These are phyloP conservation scores for Pteruthius melanotis DNA, from an alignment of 2,113 vertebrate species.

Conservation along the genomic window DNA sequence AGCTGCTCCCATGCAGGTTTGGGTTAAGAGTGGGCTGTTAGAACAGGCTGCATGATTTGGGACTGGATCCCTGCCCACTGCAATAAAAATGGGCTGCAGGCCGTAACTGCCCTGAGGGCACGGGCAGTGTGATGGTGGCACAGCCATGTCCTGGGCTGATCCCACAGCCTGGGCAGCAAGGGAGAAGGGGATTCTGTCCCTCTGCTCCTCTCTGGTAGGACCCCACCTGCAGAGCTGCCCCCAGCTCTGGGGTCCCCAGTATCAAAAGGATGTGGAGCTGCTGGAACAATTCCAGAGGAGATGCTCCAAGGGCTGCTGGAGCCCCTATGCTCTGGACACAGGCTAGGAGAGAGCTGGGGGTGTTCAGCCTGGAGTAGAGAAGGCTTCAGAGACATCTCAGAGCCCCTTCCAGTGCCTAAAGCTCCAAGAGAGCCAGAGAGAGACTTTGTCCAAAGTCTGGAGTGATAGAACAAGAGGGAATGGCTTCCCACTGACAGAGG, in stretches of 20 bases:
- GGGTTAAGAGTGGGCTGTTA: background rate
- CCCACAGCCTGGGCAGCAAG: background rate
- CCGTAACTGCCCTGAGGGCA: accelerated
- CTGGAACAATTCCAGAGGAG: background rate
- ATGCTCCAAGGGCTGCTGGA: background rate
- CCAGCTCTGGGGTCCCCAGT: background rate
- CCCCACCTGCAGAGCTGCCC: background rate
- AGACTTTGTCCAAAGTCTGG: background rate
- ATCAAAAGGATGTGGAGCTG: background rate
- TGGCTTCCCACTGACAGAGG: background rate
- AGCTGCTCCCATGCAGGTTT: background rate
- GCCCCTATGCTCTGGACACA: background rate
- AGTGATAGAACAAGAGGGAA: background rate
- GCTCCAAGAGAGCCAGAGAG: background rate
- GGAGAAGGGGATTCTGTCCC: background rate
- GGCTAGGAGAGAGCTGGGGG: background rate
- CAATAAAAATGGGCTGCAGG: background rate
- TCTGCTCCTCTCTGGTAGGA: background rate
- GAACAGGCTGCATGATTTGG: background rate
- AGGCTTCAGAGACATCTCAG: background rate
- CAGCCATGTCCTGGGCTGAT: background rate
- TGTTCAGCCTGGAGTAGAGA: background rate
- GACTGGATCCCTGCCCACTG: background rate
- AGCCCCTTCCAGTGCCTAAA: background rate
- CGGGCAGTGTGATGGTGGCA: accelerated